Conservation (phyloP, 2,113 vertebrate genomes). For the Pseudorectes ferrugineus region DNA sequence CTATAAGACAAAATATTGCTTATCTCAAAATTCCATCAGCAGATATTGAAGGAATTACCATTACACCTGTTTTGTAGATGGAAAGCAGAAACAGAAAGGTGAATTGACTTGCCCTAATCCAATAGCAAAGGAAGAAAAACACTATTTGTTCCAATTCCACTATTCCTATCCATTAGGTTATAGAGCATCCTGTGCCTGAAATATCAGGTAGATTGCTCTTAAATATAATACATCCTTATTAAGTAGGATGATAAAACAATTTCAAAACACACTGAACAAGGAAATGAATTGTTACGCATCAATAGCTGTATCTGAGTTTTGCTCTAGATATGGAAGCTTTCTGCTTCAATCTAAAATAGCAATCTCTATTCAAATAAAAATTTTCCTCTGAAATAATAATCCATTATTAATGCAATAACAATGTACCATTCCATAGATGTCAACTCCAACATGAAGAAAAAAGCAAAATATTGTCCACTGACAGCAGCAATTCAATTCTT, state of each 20-base stretch:
- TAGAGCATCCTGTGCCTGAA: background rate
- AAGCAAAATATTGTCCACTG: background rate
- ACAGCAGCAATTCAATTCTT: background rate
- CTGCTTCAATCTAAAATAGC: background rate
- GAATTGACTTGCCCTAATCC: background rate
- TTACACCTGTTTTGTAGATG: background rate
- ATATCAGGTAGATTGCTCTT: background rate
- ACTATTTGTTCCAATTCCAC: background rate
- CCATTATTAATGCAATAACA: background rate
- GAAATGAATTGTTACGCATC: background rate
- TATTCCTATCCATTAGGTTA: background rate
- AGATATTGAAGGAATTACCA: background rate
- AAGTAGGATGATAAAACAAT: background rate
- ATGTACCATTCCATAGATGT: background rate
- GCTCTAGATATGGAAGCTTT: background rate
- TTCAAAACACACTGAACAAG: background rate
- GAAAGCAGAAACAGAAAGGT: background rate
- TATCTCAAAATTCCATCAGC: background rate
- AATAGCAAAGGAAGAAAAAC: background rate
- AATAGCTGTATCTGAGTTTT: background rate
- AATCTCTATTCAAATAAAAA: background rate
- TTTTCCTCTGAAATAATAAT: background rate
- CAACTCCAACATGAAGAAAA: background rate
- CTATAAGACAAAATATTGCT: background rate
- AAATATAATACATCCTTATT: background rate